phyloP scores from a whole-genome alignment of 2,797 vertebrate species.

The Microchirus variegatus region DNA sequence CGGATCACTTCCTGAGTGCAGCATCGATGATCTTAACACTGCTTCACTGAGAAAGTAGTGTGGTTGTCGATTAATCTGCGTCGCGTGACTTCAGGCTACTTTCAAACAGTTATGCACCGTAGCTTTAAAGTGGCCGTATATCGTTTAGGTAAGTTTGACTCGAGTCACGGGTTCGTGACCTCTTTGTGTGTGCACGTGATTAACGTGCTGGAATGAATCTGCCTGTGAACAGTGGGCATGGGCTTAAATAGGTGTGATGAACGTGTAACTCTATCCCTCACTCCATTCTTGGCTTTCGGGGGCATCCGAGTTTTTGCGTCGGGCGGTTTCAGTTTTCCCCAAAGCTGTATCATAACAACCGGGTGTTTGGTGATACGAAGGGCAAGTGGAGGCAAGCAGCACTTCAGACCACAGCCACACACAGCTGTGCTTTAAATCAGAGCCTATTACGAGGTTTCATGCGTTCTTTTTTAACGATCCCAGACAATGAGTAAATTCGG shows the following conservation, averaged over 20 bases:
- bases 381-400: conserved; percentile 56
- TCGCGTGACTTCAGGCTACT: too few species aligned
- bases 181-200: conserved; percentile 44
- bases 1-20: too few species aligned
- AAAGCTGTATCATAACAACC: conserved; percentile 56
- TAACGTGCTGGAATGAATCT: conserved; percentile 49
- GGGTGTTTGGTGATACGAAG: conserved; percentile 63
- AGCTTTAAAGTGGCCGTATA: conserved; percentile 18
- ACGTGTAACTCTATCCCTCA: conserved; percentile 59
- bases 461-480: conserved; percentile 63
- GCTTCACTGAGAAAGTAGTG: too few species aligned
- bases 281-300: conserved; percentile 54
- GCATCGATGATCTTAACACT: too few species aligned
- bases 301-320: conserved; percentile 49
- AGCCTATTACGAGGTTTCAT: conserved; percentile 57
- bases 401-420: conserved; percentile 58
- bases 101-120: too few species aligned
- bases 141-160: conserved; percentile 34
- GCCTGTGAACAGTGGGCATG: conserved; percentile 53
- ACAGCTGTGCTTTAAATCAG: conserved; percentile 69
- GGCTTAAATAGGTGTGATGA: conserved; percentile 72
- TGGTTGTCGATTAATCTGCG: too few species aligned
- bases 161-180: conserved; percentile 40
- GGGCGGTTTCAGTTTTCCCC: conserved; percentile 45
- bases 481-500: conserved; percentile 80